Evolutionary conservation across 2,113 vertebrate species (phyloP), one percentile per base, ranked within the genome.

Genomic region (Indri indri): DNA sequence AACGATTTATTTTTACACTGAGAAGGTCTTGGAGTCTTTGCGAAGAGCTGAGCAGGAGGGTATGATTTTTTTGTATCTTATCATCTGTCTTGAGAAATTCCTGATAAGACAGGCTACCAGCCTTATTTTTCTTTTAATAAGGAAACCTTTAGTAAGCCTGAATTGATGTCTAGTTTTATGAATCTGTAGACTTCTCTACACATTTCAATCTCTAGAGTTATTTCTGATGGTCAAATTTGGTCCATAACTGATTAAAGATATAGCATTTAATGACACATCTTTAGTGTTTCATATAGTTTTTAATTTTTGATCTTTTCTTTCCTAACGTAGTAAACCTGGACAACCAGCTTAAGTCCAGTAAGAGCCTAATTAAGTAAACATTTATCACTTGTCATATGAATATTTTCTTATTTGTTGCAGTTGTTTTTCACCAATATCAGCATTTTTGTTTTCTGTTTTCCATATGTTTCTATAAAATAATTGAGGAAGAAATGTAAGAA

Each of bases 1-100:
- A 79, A 61, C 47, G 89, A 37, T 30, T 90, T 88, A 66, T 73
- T 71, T 90, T 96, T 68, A 59, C 30, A 81, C 34, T 42, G 37
- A 65, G 34, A 94, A 83, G 27, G 3, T 94, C 37, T 83, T 94
- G 0, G 17, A 91, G 77, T 77, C 71, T 94, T 88, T 96, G 22
- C 4, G 40, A 40, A 61, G 22, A 20, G 3, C 42, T 42, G 76
- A 90, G 13, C 2, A 73, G 3, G 27, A 6, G 9, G 37, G 2
- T 70, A 25, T 84, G 63, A 65, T 88, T 95, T 91, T 96, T 91
- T 65, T 47, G 34, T 89, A 40, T n/a, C 54, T 91, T 93, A 40
- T 73, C n/a, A 30, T 63, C 34, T 68, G 9, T 50, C 66, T 52
- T 82, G 18, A 70, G 52, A 93, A 88, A 42, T 50, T 81, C 40